Evolutionary conservation across 2,113 vertebrate species (phyloP), one percentile per base, ranked within the genome.

Genomic region (Tretioscincus oriximinensis): DNA sequence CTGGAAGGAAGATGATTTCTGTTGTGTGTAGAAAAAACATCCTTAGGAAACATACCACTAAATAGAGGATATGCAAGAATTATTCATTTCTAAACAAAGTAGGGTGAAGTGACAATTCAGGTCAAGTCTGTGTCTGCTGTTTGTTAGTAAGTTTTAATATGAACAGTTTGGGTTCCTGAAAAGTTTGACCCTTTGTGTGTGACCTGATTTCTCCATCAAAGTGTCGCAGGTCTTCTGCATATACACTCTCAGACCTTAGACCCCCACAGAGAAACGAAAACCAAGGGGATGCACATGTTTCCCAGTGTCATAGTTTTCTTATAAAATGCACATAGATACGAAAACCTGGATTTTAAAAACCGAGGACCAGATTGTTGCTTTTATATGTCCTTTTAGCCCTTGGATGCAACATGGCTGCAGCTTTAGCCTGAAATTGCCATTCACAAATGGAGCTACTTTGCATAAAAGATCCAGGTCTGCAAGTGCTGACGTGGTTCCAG

Each of bases 401-500:
- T 75, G 76, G 85, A 80, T 16, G 64, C 77, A 16, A 7, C 47
- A 31, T 63, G 81, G 28, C 77, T 74, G 65, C 77, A 81, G 22
- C 87, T 78, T 21, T 12, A 49, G 81, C 71, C 68, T 76, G 74
- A 89, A 89, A 92, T 89, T 84, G 81, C 63, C 64, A 74, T 63
- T 88, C 70, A 79, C 81, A 80, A 84, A 84, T 54, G 18, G 81
- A 85, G 68, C 84, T 61, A 14, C 41, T 76, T 28, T 4, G n/a
- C n/a, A 5, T 81, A 90, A 86, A 22, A 83, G 81, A 14, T 75
- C 76, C 89, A 78, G 90, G 76, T 90, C 89, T 79, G 20, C 75
- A 81, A 77, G 29, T 10, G 26, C 41, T 41, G 72, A 64, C 10
- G 49, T 2, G 0, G 61, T 61, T 81, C n/a, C 54, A 18, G 21